A percentile compares a stretch with the other conserved stretches of the same genome.
These are phyloP conservation scores for Drosophila sordidapex DNA, from an alignment of 2,888 invertebrate species.

Conservation along the genomic window DNA sequence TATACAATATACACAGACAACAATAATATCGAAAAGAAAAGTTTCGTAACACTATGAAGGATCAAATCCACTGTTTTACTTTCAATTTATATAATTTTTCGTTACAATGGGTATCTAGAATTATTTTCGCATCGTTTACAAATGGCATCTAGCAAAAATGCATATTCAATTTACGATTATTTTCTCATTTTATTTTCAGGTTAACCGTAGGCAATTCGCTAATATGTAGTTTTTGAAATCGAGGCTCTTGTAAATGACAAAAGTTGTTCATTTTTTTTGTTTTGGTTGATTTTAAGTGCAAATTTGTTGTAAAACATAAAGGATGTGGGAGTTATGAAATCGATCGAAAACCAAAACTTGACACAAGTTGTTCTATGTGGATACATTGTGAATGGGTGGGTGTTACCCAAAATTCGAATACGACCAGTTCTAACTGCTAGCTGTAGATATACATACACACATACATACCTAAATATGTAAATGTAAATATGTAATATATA, in stretches of 20 bases:
- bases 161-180: constrained; percentile 1
- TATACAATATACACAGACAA: constrained; percentile 61
- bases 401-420: constrained; percentile 32
- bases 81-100: constrained; percentile 78
- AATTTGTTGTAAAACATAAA: constrained; percentile 17
- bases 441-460: constrained; percentile 25
- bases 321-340: constrained; percentile 33
- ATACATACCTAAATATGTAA: constrained; percentile 19
- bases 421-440: constrained; percentile 32
- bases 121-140: constrained; percentile 29
- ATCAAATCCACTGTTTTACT: constrained; percentile 85
- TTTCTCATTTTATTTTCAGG: constrained; percentile 11
- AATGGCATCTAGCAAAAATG: constrained; percentile 52
- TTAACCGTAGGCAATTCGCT: constrained; percentile 52
- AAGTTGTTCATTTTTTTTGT: constrained; percentile 10
- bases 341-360: constrained; percentile 37
- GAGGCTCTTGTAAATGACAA: constrained; percentile 15
- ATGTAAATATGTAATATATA: constrained; percentile 16
- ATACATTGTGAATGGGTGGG: constrained; percentile 14
- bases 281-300: constrained; percentile 1
- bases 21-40: constrained; percentile 60
- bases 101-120: constrained; percentile 45
- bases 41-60: constrained; percentile 82
- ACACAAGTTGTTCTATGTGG: constrained; percentile 19
- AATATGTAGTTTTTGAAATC: constrained; percentile 29